Percentiles rank a stretch among this genome's conserved stretches.
Evolutionary conservation across 2,113 vertebrate species (phyloP).

Genomic region (Datnioides undecimradiatus): DNA sequence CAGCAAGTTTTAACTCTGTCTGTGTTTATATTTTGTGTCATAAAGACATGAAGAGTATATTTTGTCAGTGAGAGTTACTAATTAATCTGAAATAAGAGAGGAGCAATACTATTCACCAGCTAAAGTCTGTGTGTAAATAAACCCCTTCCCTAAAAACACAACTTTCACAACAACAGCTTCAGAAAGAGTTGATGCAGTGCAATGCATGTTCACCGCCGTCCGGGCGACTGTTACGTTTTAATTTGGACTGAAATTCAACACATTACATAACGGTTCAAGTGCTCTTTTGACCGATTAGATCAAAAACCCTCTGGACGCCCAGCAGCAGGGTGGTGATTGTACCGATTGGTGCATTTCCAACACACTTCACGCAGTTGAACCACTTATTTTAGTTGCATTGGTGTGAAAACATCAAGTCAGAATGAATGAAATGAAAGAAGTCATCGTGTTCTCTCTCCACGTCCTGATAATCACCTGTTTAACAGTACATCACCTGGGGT

Average conservation of each 20-base stretch:
- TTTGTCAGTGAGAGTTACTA: conserved; percentile 49
- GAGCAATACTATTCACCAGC: conserved; percentile 67
- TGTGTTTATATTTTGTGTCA: conserved; percentile 58
- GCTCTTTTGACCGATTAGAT: neutral
- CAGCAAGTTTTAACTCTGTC: no score
- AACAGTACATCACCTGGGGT: neutral
- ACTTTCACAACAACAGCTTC: no score
- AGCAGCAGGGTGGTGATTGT: conserved; percentile 2
- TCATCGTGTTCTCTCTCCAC: neutral
- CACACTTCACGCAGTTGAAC: neutral
- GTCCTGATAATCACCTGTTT: neutral
- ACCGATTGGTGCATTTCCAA: conserved; percentile 11
- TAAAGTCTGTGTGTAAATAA: conserved; percentile 52
- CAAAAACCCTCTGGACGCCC: neutral
- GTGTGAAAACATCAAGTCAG: neutral
- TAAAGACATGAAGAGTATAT: conserved; percentile 54
- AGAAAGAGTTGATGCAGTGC: neutral
- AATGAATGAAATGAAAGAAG: neutral
- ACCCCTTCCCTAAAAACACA: neutral
- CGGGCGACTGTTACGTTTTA: neutral
- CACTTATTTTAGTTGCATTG: conserved; percentile 2
- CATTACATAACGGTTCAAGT: neutral
- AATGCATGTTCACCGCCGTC: no score
- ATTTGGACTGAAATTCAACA: neutral
- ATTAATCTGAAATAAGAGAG: conserved; percentile 41